Conservation (phyloP, 2,113 vertebrate species). For the Crotalus viridis region DNA sequence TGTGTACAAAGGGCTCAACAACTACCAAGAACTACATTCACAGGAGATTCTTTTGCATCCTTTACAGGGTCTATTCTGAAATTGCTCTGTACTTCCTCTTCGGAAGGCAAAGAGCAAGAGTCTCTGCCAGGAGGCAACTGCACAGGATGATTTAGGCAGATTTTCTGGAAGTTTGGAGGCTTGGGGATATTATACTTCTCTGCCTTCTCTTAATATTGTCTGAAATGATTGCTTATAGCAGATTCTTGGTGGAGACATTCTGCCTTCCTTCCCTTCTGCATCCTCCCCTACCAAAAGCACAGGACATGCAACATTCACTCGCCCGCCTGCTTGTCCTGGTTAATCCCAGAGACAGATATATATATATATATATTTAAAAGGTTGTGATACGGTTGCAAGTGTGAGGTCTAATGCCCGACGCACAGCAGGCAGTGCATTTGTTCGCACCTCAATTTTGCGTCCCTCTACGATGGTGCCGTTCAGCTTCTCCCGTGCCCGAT, state of each 20-base stretch:
- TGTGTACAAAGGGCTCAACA: not conserved
- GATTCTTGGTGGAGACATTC: not conserved
- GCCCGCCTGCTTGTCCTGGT: constrained; percentile 14
- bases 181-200: not conserved
- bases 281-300: not conserved
- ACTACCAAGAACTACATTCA: not conserved
- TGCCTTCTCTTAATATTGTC: not conserved
- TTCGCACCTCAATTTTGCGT: constrained; percentile 99
- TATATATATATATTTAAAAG: not conserved
- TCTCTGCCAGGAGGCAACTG: not conserved
- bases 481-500: constrained; percentile 98
- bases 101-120: not conserved
- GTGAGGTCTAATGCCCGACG: constrained; percentile 12
- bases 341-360: not conserved
- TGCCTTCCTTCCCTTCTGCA: not conserved
- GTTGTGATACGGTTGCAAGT: constrained; percentile 3
- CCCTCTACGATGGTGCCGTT: constrained; percentile 99
- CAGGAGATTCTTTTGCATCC: not conserved
- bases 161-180: not conserved
- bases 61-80: not conserved
- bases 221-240: no score
- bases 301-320: constrained; percentile 14
- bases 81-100: not conserved
- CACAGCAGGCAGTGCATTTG: constrained; percentile 65
- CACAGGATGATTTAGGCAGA: not conserved